Conservation (phyloP, 2,797 vertebrate genomes). For the Lagorchestes hirsutus region DNA sequence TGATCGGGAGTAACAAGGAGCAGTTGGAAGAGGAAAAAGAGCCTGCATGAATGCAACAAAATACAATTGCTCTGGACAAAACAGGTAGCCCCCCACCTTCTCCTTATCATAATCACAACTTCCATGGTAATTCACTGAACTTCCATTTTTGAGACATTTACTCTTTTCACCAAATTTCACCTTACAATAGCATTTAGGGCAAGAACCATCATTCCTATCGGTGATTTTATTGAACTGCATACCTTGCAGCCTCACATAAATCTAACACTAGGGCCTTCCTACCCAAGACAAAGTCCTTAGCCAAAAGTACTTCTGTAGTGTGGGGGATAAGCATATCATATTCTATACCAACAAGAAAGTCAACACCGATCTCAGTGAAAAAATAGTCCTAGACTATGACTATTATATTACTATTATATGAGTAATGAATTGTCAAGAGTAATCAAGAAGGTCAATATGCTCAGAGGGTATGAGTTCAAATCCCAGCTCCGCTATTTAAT, state of each 20-base stretch:
- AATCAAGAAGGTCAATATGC: not conserved
- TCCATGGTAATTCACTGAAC: not conserved
- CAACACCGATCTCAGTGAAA: not conserved
- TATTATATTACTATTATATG: not conserved
- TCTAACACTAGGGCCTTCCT: not conserved
- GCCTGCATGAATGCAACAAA: not conserved
- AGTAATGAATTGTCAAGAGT: not conserved
- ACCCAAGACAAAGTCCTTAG: not conserved
- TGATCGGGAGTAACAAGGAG: not conserved
- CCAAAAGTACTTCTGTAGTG: not conserved
- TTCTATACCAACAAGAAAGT: too few species aligned
- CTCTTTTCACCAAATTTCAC: slow-evolving; percentile 6
- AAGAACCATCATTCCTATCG: not conserved
- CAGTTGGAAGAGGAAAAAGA: not conserved
- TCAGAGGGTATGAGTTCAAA: not conserved
- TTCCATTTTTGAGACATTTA: not conserved
- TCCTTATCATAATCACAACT: not conserved
- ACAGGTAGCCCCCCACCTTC: not conserved
- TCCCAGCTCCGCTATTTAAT: not conserved
- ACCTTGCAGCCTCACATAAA: not conserved
- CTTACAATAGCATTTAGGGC: not conserved
- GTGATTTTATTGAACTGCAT: not conserved
- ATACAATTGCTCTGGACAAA: not conserved
- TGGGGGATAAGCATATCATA: too few species aligned
- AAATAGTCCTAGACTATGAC: not conserved